Evolutionary conservation across 2,888 invertebrate species (phyloP).

Genomic region (Metellina segmentata): DNA sequence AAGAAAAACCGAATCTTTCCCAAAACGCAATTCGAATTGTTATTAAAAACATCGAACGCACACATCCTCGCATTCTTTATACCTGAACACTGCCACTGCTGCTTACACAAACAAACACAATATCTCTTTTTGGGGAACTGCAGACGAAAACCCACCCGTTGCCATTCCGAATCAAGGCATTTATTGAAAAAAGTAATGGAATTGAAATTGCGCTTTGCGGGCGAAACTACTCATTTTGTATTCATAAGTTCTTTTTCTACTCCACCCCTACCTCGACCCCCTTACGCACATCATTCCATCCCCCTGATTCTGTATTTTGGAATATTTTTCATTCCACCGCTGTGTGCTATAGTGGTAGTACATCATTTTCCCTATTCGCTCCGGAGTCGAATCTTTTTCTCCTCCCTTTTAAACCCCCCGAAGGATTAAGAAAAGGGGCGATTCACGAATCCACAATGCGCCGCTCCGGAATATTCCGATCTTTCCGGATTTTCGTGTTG

Average conservation of each 20-base stretch:
- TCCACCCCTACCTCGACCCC: slow-evolving; percentile 12
- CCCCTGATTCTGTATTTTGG: slow-evolving; percentile 38
- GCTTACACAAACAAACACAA: slow-evolving; percentile 23
- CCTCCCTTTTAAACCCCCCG: slow-evolving; percentile 3
- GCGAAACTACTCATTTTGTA: slow-evolving; percentile 64
- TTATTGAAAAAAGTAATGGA: slow-evolving; percentile 72
- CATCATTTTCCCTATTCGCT: slow-evolving; percentile 24
- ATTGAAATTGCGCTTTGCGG: slow-evolving; percentile 63
- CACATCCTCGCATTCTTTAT: neutral
- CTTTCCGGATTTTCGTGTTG: too few relatives aligned
- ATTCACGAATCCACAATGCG: slow-evolving; percentile 23
- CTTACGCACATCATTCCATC: neutral
- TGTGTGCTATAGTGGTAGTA: slow-evolving; percentile 27
- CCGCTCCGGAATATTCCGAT: neutral
- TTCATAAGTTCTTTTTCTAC: slow-evolving; percentile 71
- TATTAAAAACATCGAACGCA: neutral
- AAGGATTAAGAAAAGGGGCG: neutral
- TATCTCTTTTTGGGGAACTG: slow-evolving; percentile 25
- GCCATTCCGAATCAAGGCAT: slow-evolving; percentile 61
- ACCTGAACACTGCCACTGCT: neutral
- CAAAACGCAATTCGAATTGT: neutral
- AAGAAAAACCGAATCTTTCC: neutral
- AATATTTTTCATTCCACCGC: slow-evolving; percentile 52
- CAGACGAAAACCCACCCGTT: neutral
- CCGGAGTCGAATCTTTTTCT: neutral